Conservation (phyloP, 2,113 vertebrate genomes). For the Zosterops lateralis region DNA sequence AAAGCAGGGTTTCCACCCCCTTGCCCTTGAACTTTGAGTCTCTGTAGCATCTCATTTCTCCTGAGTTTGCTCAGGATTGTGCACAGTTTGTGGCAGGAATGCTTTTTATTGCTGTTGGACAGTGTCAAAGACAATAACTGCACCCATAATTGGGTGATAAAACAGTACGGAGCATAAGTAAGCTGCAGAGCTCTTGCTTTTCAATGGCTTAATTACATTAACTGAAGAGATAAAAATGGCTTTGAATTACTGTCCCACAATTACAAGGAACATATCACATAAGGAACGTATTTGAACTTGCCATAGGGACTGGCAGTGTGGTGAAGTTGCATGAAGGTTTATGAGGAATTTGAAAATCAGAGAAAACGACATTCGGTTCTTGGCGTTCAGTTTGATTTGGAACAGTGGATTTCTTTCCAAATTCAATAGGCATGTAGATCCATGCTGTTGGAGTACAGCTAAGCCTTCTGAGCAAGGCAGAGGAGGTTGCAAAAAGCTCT, state of each 20-base stretch:
- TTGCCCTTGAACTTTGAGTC: not conserved
- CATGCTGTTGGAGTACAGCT: rapidly evolving
- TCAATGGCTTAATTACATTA: not conserved
- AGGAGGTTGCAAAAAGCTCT: not conserved
- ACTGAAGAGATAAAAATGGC: not conserved
- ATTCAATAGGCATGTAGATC: not conserved
- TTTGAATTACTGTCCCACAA: not conserved
- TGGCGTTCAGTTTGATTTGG: not conserved
- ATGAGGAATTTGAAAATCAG: not conserved
- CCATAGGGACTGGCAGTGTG: not conserved
- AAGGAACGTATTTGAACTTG: not conserved
- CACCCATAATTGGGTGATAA: not conserved
- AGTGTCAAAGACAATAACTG: not conserved
- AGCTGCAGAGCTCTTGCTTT: not conserved
- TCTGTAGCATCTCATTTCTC: not conserved
- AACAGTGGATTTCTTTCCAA: not conserved
- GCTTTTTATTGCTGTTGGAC: not conserved
- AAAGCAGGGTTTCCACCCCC: not conserved
- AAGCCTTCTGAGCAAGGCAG: not conserved
- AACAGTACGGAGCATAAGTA: not conserved
- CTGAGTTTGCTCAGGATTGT: not conserved
- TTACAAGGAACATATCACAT: not conserved
- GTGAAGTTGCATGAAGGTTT: not conserved
- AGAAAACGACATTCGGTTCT: not conserved
- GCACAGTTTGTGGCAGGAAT: not conserved